Base-by-base conservation (phyloP, 1,140 invertebrate genomes). In the Drosophila persimilis region DNA sequence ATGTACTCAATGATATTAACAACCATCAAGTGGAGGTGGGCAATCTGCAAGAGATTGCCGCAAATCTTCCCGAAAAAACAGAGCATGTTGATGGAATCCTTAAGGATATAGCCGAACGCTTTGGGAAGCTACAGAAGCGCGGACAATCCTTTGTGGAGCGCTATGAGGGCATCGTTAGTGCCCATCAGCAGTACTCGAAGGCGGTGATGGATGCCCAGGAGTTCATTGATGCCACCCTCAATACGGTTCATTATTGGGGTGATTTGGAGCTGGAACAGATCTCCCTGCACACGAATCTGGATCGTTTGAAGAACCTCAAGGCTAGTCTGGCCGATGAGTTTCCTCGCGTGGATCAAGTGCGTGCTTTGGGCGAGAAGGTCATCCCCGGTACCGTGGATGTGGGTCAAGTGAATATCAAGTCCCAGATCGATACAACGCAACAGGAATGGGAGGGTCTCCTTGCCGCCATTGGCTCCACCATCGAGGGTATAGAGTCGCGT, bases 181-280 rank as follows among this genome's bases (percentile, higher is more conserved):
- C 97, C 81, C 98, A 99, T 92, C 96, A 98, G 81, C 95, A 97
- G 77, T 99, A 98, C 86, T 96, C 95, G 58, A 97, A 97, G 92
- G 95, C 96, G 7, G 96, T 98, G 0, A 95, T 96, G 91, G 96
- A 98, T 76, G 94, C 96, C 13, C 95, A 96, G 70, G 97, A 98
- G 90, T 99, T 97, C 96, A 93, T 98, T n/a, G 96, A 97, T 86
- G 95, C 96, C 9, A 97, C 97, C 0, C 94, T 96, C 41, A 97
- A 96, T 80, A 96, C 96, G 0, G 94, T 98, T 0, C 94, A 94
- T 67, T 93, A 97, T 22, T 98, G 97, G 95, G 95, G 95, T 6
- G 97, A 99, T 90, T 93, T 95, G 3, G 96, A 97, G 65, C 92
- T 97, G 22, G 98, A 99, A 91, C 93, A 97, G 78, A 96, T 98